phyloP scores from a whole-genome alignment of 2,888 invertebrate genomes.

The Nephrocerus scutellatus region DNA sequence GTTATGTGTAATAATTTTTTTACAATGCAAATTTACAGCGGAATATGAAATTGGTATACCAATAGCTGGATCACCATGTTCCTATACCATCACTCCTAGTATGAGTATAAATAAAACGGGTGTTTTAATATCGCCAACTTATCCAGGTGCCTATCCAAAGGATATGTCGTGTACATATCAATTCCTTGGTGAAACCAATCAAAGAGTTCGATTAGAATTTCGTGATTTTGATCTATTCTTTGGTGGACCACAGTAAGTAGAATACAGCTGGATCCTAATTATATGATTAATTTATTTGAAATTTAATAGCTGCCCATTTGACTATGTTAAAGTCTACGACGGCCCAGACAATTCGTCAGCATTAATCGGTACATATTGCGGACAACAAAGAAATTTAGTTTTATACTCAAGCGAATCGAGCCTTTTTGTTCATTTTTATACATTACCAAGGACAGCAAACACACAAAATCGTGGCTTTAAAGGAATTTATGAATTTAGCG shows the following conservation, averaged over 20 bases:
- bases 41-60: conserved; percentile 90
- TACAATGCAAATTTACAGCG: too few relatives aligned
- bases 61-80: conserved; percentile 78
- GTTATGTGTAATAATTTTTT: neutral
- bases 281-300: too few relatives aligned
- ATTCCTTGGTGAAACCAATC: conserved; percentile 82
- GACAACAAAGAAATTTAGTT: conserved; percentile 92
- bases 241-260: conserved; percentile 94
- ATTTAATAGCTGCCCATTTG: conserved; percentile 85
- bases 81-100: conserved; percentile 69
- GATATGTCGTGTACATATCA: conserved; percentile 88
- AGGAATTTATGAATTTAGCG: conserved; percentile 97
- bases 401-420: conserved; percentile 89
- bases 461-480: conserved; percentile 97
- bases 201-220: conserved; percentile 91
- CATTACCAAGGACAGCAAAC: conserved; percentile 83
- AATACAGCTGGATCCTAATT: too few relatives aligned
- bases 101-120: conserved; percentile 65
- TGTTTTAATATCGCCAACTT: conserved; percentile 90
- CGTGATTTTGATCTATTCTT: conserved; percentile 97
- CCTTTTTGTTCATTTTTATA: conserved; percentile 85
- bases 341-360: conserved; percentile 83
- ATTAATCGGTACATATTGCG: conserved; percentile 94
- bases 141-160: conserved; percentile 98
- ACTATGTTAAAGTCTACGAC: conserved; percentile 95